Conservation (phyloP, 2,113 vertebrate genomes). For the Crotophaga sulcirostris region DNA sequence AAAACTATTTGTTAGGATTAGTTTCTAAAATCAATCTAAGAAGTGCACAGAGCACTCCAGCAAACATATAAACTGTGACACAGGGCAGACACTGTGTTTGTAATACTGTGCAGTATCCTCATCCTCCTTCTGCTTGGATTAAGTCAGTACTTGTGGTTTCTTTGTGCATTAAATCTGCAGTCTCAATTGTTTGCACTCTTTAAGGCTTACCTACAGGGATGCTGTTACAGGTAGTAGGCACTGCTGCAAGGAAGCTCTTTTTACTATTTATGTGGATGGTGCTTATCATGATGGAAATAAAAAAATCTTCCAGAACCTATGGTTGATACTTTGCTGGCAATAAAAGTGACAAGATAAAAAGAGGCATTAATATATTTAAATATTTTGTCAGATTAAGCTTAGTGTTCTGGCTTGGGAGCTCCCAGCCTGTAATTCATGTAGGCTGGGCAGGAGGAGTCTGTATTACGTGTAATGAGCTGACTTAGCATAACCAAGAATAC, state of each 20-base stretch:
- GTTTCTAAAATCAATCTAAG: neutral
- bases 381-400: neutral
- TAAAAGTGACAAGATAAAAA: neutral
- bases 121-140: neutral
- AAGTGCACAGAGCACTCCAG: neutral
- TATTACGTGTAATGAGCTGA: neutral
- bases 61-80: neutral
- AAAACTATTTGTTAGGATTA: neutral
- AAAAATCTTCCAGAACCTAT: neutral
- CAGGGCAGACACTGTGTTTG: neutral
- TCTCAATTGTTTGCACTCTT: neutral
- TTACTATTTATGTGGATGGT: neutral
- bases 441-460: neutral
- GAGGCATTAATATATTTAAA: neutral
- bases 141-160: neutral
- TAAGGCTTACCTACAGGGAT: neutral
- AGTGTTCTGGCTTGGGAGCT: neutral
- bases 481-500: neutral
- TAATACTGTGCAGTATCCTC: neutral
- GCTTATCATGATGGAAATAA: neutral
- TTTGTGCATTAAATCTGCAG: neutral
- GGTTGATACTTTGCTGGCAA: neutral
- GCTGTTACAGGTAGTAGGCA: neutral
- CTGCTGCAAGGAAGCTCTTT: neutral
- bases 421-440: neutral